Evolutionary conservation across 2,888 invertebrate species (phyloP), one percentile per base, ranked within the genome.

Genomic region (Endomychus coccineus): DNA sequence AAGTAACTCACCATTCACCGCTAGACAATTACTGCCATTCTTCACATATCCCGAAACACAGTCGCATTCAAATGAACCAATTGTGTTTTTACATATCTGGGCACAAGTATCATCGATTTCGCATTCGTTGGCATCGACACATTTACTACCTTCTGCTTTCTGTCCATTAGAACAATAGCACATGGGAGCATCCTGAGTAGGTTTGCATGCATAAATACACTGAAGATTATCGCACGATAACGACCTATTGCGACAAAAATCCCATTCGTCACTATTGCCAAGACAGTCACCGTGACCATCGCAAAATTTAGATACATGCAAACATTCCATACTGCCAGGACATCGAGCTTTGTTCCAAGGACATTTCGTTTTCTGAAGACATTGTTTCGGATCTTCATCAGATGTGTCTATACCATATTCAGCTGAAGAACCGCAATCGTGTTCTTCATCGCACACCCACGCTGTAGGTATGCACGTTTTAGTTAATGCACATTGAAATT

Each of bases 111-210:
- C 80, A 45, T 80, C 78, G 46, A 75, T 66, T 47, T 66, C 62
- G 67, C 90, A 90, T 67, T 89, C 87, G 67, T 89, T 74, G 45
- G 78, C 75, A 66, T 89, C 88, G 33, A 75, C 68, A 56, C 87
- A 87, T 32, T 64, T 67, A 13, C 72, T 76, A 35, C 67, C 73
- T 42, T 74, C 69, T 2, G 80, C 72, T 54, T 74, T 72, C 61
- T 77, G 74, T 1, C 87, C 86, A 22, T 66, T 61, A 12, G 73
- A 72, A 67, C 89, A 89, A 69, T 75, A 87, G 67, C 89, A 89
- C 34, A 73, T 70, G 19, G 80, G 74, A 3, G 86, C 87, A 44
- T 70, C 69, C 36, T 74, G 74, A 45, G 85, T 85, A 27, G 79
- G 74, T 52, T 74, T 77, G 62, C 87, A 88, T 33, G 77, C 78